Percentiles rank a stretch among this genome's conserved stretches.
Conservation (phyloP, 2,113 vertebrate genomes). For the Phyllostomus discolor region DNA sequence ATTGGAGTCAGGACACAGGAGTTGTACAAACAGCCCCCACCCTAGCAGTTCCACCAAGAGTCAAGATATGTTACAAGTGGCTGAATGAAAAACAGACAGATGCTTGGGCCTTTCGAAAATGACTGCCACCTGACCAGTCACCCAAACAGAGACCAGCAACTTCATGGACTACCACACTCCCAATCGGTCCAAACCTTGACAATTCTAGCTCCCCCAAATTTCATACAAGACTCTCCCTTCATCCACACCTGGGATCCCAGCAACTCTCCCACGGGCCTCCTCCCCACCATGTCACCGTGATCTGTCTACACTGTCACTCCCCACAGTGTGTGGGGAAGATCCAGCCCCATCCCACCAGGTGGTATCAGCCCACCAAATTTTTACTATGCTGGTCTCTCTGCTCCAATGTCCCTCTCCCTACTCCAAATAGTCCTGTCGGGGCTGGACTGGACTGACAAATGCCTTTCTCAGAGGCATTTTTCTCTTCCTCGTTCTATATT, state of each 20-base stretch:
- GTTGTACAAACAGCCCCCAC: background rate
- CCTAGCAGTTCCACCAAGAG: background rate
- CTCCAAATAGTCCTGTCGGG: no score
- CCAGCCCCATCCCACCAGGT: background rate
- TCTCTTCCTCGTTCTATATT: background rate
- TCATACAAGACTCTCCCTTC: no score
- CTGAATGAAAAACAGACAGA: background rate
- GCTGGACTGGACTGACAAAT: background rate
- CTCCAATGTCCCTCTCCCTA: background rate
- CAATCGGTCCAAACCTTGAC: fast-evolving
- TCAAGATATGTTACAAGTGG: background rate
- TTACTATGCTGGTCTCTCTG: background rate
- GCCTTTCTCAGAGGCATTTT: background rate
- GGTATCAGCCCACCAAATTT: background rate
- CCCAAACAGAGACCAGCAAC: background rate
- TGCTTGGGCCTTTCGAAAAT: background rate
- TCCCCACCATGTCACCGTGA: background rate
- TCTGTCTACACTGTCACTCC: background rate
- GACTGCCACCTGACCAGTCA: background rate
- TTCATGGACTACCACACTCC: fast-evolving
- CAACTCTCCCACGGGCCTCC: background rate
- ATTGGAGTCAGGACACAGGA: background rate
- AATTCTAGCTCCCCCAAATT: background rate
- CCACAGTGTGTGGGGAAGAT: background rate
- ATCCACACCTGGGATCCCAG: background rate